Evolutionary conservation across 2,797 vertebrate genomes (phyloP).

Genomic region (Eulemur albifrons): DNA sequence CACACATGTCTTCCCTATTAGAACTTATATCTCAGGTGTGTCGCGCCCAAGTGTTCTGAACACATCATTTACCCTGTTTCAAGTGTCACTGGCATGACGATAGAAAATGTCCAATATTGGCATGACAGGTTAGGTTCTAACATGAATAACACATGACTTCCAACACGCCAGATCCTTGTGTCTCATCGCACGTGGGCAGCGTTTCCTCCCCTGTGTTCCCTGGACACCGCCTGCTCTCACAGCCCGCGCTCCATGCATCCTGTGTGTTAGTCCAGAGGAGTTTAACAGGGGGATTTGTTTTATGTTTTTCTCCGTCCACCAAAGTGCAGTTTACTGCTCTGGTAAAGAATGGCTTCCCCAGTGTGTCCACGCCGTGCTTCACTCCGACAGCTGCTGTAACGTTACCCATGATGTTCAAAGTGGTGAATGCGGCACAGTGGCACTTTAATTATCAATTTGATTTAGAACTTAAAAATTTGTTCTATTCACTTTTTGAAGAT

Average conservation of each 20-base stretch:
- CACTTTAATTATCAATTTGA: constrained; percentile 3
- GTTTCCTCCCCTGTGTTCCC: constrained; percentile 64
- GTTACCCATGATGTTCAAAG: neutral
- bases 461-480: constrained; percentile 8
- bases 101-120: neutral
- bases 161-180: neutral
- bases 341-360: constrained; percentile 7
- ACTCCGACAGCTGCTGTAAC: neutral
- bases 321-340: constrained; percentile 53
- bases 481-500: neutral
- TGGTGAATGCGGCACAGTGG: neutral
- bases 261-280: constrained; percentile 65
- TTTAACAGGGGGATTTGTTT: constrained; percentile 66
- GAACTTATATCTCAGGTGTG: neutral
- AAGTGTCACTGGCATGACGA: neutral
- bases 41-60: neutral
- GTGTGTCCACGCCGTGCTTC: neutral
- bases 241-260: constrained; percentile 51
- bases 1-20: neutral
- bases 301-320: constrained; percentile 55
- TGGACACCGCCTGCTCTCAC: constrained; percentile 55
- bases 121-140: constrained; percentile 29
- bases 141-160: constrained; percentile 35
- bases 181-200: constrained; percentile 52
- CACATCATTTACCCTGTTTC: neutral